Conservation (phyloP, 2,797 vertebrate species). For the Manis javanica region DNA sequence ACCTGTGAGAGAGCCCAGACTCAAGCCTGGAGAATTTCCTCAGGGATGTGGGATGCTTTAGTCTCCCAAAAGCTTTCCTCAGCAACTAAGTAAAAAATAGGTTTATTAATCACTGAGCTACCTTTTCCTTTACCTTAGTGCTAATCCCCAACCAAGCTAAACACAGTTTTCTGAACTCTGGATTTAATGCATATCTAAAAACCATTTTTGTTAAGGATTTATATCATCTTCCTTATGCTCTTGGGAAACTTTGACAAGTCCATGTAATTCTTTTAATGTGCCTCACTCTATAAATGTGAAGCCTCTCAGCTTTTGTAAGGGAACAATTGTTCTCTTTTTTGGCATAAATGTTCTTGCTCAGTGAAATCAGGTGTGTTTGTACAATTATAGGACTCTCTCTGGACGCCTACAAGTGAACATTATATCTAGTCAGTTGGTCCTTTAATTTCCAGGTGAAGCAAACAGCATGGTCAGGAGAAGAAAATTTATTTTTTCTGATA, state of each 20-base stretch:
- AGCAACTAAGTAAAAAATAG: background rate
- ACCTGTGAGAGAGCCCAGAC: background rate
- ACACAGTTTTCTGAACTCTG: background rate
- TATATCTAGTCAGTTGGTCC: background rate
- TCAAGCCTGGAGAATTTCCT: background rate
- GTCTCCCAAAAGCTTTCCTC: background rate
- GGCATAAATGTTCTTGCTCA: background rate
- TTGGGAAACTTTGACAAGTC: background rate
- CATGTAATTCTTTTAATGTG: background rate
- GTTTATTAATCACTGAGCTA: background rate
- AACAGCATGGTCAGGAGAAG: background rate
- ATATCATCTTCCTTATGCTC: background rate
- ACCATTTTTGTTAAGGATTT: background rate
- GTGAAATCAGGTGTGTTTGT: background rate
- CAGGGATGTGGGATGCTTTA: fast-evolving
- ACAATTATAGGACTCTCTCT: background rate
- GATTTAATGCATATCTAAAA: background rate
- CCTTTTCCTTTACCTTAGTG: background rate
- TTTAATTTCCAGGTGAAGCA: background rate
- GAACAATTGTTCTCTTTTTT: background rate
- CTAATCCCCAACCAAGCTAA: background rate
- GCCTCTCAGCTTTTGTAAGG: background rate
- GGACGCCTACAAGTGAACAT: background rate
- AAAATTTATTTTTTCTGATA: background rate
- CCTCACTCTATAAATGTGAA: background rate